phyloP scores from a whole-genome alignment of 2,113 vertebrate species.

The Burhinus oedicnemus region DNA sequence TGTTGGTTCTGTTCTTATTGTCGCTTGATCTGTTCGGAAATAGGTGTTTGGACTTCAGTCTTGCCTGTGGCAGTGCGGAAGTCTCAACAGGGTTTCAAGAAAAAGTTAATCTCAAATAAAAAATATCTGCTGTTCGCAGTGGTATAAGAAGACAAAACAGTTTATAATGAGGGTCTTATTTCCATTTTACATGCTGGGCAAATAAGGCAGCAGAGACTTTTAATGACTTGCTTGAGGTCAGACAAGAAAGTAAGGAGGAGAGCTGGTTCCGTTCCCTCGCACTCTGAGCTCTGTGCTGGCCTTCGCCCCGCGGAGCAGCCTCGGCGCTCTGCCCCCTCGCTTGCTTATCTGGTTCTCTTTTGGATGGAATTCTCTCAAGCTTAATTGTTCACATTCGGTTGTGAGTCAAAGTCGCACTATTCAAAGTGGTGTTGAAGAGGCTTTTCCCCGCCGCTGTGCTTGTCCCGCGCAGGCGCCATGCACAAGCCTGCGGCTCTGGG shows the following conservation, averaged over 20 bases:
- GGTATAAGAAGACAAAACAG: not conserved
- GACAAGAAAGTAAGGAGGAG: not conserved
- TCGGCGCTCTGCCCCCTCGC: not conserved
- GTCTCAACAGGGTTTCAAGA: not conserved
- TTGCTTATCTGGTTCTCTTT: not conserved
- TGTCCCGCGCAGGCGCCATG: too few species aligned
- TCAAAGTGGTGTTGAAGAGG: not conserved
- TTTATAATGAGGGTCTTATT: constrained; percentile 9
- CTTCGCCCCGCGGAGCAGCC: not conserved
- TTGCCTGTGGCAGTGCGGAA: not conserved
- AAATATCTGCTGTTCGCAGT: not conserved
- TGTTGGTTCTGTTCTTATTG: not conserved
- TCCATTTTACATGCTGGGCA: not conserved
- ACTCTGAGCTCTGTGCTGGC: not conserved
- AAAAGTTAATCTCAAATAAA: not conserved
- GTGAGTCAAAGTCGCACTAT: not conserved
- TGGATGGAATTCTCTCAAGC: not conserved
- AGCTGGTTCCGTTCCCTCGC: not conserved
- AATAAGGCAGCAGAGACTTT: not conserved
- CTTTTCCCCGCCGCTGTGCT: not conserved
- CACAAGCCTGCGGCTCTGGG: not conserved
- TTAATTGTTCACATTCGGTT: not conserved
- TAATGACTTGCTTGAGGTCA: constrained; percentile 12
- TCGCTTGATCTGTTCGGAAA: not conserved
- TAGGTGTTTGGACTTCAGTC: not conserved